Evolutionary conservation across 1,140 invertebrate species (phyloP).

Genomic region (Cydia amplana): DNA sequence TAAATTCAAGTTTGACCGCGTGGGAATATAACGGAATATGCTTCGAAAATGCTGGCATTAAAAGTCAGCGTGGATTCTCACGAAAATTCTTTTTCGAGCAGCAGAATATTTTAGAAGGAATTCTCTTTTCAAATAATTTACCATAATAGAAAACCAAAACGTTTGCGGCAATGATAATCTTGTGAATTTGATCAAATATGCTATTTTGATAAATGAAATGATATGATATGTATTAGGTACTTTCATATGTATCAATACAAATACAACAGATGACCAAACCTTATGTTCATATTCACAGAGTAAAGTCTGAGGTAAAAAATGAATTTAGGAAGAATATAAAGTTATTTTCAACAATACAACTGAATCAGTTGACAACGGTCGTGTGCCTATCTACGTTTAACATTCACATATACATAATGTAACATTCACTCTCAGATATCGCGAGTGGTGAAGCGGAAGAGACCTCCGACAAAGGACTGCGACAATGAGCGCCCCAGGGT

Average conservation of each 20-base stretch:
- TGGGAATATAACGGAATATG: slow-evolving; percentile 20
- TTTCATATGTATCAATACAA: too few species aligned
- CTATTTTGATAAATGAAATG: background rate
- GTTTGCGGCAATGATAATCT: background rate
- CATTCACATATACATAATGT: slow-evolving; percentile 25
- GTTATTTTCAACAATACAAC: background rate
- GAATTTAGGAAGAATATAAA: background rate
- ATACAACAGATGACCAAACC: too few species aligned
- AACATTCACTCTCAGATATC: slow-evolving; percentile 52
- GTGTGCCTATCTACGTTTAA: slow-evolving; percentile 3
- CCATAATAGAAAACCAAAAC: background rate
- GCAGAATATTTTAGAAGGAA: slow-evolving; percentile 17
- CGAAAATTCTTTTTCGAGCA: slow-evolving; percentile 16
- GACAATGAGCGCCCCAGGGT: slow-evolving; percentile 69
- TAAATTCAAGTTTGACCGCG: slow-evolving; percentile 37
- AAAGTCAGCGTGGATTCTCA: slow-evolving; percentile 5
- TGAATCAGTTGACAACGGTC: background rate
- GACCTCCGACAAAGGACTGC: slow-evolving; percentile 70
- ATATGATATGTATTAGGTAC: too few species aligned
- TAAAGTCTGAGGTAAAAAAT: too few species aligned
- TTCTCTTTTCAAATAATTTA: slow-evolving; percentile 25
- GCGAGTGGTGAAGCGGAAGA: slow-evolving; percentile 69
- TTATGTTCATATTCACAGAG: too few species aligned
- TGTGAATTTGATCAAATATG: background rate
- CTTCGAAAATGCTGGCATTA: slow-evolving; percentile 7